A percentile compares a stretch with the other conserved stretches of the same genome.
Evolutionary conservation across 2,113 vertebrate species (phyloP).

Genomic region (Shinisaurus crocodilurus): DNA sequence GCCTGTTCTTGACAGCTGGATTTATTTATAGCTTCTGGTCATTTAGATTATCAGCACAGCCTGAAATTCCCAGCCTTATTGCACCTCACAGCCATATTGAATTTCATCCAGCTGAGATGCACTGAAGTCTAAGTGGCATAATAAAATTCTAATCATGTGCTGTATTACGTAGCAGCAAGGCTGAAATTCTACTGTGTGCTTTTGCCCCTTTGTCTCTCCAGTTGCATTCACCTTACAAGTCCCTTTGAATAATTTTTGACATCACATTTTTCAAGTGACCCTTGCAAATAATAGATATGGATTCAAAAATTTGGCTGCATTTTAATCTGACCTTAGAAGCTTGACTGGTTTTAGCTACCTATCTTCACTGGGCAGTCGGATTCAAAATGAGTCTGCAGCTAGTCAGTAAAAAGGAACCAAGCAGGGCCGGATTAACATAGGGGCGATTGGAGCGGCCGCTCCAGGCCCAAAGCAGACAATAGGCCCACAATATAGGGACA

Average conservation of each 20-base stretch:
- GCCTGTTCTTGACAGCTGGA: slow-evolving; percentile 26
- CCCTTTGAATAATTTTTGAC: background rate
- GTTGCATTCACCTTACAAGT: background rate
- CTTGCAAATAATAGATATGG: background rate
- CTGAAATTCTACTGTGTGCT: background rate
- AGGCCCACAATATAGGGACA: too few species aligned
- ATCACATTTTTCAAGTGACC: slow-evolving; percentile 2
- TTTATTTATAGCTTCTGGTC: slow-evolving; percentile 40
- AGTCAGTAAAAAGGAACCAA: background rate
- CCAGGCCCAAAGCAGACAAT: too few species aligned
- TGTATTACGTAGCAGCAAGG: background rate
- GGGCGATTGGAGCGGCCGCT: too few species aligned
- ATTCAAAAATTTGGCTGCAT: background rate
- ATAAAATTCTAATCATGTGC: slow-evolving; percentile 24
- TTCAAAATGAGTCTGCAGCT: background rate
- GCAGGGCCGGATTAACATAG: too few species aligned
- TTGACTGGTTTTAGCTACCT: background rate
- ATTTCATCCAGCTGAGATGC: slow-evolving; percentile 24
- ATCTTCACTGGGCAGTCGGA: background rate
- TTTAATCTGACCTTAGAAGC: background rate
- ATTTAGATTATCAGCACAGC: slow-evolving; percentile 28
- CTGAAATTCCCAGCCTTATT: slow-evolving; percentile 27
- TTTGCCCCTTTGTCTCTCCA: background rate
- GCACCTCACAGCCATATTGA: slow-evolving; percentile 29
- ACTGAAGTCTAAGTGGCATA: slow-evolving; percentile 17